Evolutionary conservation across 2,797 vertebrate species (phyloP).

Genomic region (Crenichthys baileyi): DNA sequence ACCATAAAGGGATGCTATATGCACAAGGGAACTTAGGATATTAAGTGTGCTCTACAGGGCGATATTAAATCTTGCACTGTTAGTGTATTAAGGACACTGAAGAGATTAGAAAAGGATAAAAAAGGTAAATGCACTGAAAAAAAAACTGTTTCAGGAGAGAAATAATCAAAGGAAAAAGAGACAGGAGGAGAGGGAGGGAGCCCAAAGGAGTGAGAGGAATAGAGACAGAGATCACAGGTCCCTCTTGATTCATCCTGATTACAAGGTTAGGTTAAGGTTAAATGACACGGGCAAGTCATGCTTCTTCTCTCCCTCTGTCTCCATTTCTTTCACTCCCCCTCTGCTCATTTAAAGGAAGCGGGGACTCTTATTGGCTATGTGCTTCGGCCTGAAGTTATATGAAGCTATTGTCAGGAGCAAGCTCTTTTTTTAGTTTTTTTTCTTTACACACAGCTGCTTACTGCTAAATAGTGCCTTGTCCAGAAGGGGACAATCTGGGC

Average conservation of each 20-base stretch:
- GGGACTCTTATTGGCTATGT: slow-evolving; percentile 74
- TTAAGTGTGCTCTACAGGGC: slow-evolving; percentile 5
- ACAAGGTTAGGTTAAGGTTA: slow-evolving; percentile 84
- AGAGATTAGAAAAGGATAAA: slow-evolving; percentile 10
- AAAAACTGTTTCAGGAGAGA: slow-evolving; percentile 12
- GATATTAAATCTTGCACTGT: slow-evolving; percentile 13
- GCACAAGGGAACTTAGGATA: slow-evolving; percentile 12
- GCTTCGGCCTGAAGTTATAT: slow-evolving; percentile 87
- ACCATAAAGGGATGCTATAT: slow-evolving; percentile 3
- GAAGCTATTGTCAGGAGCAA: slow-evolving; percentile 93
- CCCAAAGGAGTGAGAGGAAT: slow-evolving; percentile 48
- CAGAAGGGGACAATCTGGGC: slow-evolving; percentile 99
- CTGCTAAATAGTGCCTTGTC: slow-evolving; percentile 99
- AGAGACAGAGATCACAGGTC: slow-evolving; percentile 72
- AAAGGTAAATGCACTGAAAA: slow-evolving; percentile 14
- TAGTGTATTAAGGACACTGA: slow-evolving; percentile 17
- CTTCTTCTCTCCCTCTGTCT: slow-evolving; percentile 45
- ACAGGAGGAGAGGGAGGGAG: slow-evolving; percentile 10
- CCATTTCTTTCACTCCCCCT: slow-evolving; percentile 51
- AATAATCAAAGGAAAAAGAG: slow-evolving; percentile 15
- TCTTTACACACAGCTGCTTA: slow-evolving; percentile 97
- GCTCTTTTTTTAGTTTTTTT: slow-evolving; percentile 90
- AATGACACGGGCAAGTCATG: slow-evolving; percentile 73
- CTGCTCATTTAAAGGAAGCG: slow-evolving; percentile 77
- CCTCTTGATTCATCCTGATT: slow-evolving; percentile 78